Evolutionary conservation across 2,797 vertebrate species (phyloP).

Genomic region (Cirrhinus molitorella): DNA sequence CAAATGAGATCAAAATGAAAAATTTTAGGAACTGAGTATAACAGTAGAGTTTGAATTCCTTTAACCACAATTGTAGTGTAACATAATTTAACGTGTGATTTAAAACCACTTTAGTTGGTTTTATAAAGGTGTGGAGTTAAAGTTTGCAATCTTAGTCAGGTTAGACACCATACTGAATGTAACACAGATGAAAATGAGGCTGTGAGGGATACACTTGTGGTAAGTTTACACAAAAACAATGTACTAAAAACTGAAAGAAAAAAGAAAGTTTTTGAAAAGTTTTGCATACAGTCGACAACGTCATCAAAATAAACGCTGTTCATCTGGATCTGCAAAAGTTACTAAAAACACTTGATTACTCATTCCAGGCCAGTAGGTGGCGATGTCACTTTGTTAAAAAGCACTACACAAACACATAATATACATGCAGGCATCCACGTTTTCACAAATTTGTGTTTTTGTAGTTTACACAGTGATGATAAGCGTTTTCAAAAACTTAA

Average conservation of each 20-base stretch:
- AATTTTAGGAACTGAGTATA: background rate
- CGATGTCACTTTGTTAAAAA: background rate
- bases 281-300: too few species aligned
- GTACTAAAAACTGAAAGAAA: too few species aligned
- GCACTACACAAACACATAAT: background rate
- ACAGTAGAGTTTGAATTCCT: background rate
- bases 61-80: background rate
- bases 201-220: background rate
- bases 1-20: background rate
- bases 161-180: background rate
- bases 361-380: background rate
- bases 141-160: background rate
- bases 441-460: background rate
- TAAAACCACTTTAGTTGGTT: background rate
- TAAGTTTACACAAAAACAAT: background rate
- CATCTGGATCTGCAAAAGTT: background rate
- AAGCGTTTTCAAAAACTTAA: background rate
- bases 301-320: background rate
- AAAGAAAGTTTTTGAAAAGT: background rate
- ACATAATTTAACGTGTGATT: background rate
- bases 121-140: background rate
- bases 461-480: background rate
- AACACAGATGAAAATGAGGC: background rate
- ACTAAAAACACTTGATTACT: background rate
- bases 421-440: background rate